phyloP scores from a whole-genome alignment of 30 jellyfish, hydroid and myxozoan species.

The Chrysaora quinquecirrha region DNA sequence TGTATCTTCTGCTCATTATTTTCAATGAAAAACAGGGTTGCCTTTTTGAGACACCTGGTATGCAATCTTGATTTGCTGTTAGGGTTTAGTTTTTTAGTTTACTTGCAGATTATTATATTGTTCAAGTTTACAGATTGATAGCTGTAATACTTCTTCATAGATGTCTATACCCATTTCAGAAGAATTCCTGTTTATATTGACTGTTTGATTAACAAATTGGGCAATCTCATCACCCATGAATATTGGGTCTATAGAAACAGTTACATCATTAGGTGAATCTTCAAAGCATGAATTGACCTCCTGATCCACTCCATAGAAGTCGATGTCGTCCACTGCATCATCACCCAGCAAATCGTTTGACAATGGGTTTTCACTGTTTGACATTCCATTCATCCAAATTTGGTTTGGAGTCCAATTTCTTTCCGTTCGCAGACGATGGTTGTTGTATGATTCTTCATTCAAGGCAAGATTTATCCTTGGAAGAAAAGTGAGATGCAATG shows the following conservation, averaged over 20 bases:
- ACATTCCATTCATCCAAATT: conserved; percentile 17
- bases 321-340: conserved; percentile 2
- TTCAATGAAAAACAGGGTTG: not conserved
- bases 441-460: conserved; percentile 6
- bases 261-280: not conserved
- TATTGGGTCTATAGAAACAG: not conserved
- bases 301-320: conserved; percentile 12
- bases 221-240: conserved; percentile 2
- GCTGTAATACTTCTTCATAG: not conserved
- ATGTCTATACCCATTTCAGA: conserved; percentile 25
- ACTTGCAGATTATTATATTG: not conserved
- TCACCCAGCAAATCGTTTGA: not conserved
- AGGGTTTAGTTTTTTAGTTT: not conserved
- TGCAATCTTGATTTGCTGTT: too few relatives aligned
- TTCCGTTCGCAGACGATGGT: conserved; percentile 29
- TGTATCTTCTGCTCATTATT: not conserved
- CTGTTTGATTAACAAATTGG: not conserved
- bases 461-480: conserved; percentile 2
- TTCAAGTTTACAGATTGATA: not conserved
- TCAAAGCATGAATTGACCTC: not conserved
- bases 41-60: too few relatives aligned
- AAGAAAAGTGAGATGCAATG: not conserved
- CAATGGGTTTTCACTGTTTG: not conserved
- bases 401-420: conserved; percentile 23
- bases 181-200: conserved; percentile 37